Percentiles rank a stretch among this genome's conserved stretches.
Conservation (phyloP, 2,888 invertebrate species). For the Glaucopsyche alexis region DNA sequence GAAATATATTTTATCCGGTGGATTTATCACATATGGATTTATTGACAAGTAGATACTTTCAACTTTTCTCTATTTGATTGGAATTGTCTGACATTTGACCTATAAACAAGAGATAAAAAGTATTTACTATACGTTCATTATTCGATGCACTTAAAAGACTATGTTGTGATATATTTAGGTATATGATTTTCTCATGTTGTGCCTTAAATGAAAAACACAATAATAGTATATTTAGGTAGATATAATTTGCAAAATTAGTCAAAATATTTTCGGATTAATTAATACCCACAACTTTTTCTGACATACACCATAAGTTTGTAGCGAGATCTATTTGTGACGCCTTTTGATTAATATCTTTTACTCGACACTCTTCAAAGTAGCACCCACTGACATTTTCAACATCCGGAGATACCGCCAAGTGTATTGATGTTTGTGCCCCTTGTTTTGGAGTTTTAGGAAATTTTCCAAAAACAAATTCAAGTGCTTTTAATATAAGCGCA, state of each 20-base stretch:
- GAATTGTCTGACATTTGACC: neutral
- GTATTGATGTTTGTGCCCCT: slow-evolving; percentile 77
- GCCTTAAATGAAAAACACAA: neutral
- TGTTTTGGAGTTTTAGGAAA: slow-evolving; percentile 55
- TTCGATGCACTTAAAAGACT: too few species aligned
- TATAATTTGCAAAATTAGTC: too few species aligned
- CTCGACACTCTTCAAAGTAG: slow-evolving; percentile 80
- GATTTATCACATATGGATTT: neutral
- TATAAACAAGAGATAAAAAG: neutral
- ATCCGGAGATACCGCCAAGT: slow-evolving; percentile 75
- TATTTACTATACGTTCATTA: neutral
- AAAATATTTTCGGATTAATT: neutral
- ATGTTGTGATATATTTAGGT: too few species aligned
- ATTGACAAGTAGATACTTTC: neutral
- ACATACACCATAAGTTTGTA: slow-evolving; percentile 82
- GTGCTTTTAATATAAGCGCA: slow-evolving; percentile 50
- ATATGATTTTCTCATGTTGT: too few species aligned
- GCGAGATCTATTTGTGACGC: slow-evolving; percentile 74
- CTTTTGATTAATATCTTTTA: slow-evolving; percentile 55
- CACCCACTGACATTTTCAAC: slow-evolving; percentile 80
- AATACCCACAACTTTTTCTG: slow-evolving; percentile 68
- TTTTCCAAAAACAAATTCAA: slow-evolving; percentile 31
- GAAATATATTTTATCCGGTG: neutral
- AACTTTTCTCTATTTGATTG: neutral
- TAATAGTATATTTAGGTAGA: too few species aligned